These are phyloP conservation scores for Stratiomys singularior DNA, from an alignment of 2,888 invertebrate species.

Conservation along the genomic window DNA sequence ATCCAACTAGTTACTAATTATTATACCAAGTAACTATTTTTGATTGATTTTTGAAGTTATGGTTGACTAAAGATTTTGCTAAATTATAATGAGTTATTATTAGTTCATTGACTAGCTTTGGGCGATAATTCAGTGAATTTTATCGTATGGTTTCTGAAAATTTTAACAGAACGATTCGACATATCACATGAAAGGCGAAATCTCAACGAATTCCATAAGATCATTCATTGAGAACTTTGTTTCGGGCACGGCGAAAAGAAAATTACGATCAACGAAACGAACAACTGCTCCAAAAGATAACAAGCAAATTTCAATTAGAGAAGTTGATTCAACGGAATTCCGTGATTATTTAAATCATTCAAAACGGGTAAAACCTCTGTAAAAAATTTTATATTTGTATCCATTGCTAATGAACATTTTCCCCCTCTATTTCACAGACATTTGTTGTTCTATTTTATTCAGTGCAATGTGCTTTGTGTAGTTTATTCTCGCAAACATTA, in stretches of 20 bases:
- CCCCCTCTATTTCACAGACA: conserved; percentile 72
- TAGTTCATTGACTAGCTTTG: too few relatives aligned
- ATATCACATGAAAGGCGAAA: conserved; percentile 48
- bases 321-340: conserved; percentile 76
- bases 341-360: conserved; percentile 70
- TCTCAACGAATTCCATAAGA: conserved; percentile 45
- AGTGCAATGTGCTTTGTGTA: conserved; percentile 81
- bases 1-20: too few relatives aligned
- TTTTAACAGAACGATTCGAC: conserved; percentile 78
- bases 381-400: background rate
- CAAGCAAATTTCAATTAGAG: conserved; percentile 67
- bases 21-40: too few relatives aligned
- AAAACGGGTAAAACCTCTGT: conserved; percentile 68
- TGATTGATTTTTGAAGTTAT: too few relatives aligned
- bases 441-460: conserved; percentile 83
- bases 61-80: too few relatives aligned
- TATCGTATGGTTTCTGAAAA: too few relatives aligned
- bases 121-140: too few relatives aligned
- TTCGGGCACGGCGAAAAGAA: conserved; percentile 54
- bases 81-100: too few relatives aligned
- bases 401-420: background rate
- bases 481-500: conserved; percentile 75
- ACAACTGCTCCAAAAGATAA: conserved; percentile 45
- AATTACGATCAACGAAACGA: conserved; percentile 57
- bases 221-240: conserved; percentile 50